Evolutionary conservation across 1,140 invertebrate genomes (phyloP).

Genomic region (Drosophila biarmipes): DNA sequence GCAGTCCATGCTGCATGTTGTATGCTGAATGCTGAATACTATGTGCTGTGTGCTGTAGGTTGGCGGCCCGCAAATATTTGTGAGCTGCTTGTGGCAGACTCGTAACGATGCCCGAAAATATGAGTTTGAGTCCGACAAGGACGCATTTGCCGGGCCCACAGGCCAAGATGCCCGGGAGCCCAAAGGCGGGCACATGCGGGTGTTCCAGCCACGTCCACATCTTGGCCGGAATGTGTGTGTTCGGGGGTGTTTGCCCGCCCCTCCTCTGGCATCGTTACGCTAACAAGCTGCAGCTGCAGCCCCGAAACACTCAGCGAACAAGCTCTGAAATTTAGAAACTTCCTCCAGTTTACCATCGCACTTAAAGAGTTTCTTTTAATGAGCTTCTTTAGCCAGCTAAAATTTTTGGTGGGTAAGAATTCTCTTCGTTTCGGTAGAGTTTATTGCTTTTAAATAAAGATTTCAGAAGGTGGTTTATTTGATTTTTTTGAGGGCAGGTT

Average conservation of each 20-base stretch:
- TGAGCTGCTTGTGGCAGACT: slow-evolving; percentile 57
- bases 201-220: slow-evolving; percentile 34
- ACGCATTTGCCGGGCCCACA: slow-evolving; percentile 60
- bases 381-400: background rate
- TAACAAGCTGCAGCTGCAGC: slow-evolving; percentile 64
- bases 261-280: slow-evolving; percentile 46
- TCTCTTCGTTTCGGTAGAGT: background rate
- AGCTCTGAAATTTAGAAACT: background rate
- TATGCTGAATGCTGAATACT: slow-evolving; percentile 10
- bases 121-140: slow-evolving; percentile 62
- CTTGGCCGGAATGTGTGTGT: slow-evolving; percentile 9
- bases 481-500: no score
- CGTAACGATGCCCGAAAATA: slow-evolving; percentile 68
- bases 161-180: slow-evolving; percentile 34
- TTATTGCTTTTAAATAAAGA: background rate
- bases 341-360: background rate
- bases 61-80: slow-evolving; percentile 54
- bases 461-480: no score
- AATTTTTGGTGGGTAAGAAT: background rate
- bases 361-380: background rate
- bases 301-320: slow-evolving; percentile 7
- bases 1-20: slow-evolving; percentile 33
- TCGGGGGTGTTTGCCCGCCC: slow-evolving; percentile 7
- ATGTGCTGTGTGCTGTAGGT: slow-evolving; percentile 13
- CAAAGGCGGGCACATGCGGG: slow-evolving; percentile 11